These are phyloP conservation scores for Procambarus virginalis DNA, from an alignment of 1,140 invertebrate genomes.

Conservation along the genomic window DNA sequence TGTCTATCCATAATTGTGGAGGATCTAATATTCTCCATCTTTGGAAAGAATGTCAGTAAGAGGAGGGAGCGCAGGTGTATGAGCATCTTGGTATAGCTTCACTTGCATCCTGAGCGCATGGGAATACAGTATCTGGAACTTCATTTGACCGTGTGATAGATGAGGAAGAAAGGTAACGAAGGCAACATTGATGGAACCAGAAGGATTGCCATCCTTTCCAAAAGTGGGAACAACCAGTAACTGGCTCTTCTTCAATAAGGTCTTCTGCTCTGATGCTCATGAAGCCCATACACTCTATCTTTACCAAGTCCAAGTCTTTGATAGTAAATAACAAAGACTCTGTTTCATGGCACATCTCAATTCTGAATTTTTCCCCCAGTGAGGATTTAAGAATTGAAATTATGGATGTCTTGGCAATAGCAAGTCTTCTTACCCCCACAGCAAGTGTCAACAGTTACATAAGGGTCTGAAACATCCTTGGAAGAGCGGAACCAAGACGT, in stretches of 20 bases:
- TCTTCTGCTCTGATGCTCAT: constrained; percentile 70
- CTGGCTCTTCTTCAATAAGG: constrained; percentile 61
- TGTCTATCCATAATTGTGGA: constrained; percentile 68
- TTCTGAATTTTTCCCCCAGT: constrained; percentile 70
- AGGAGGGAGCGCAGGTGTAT: constrained; percentile 67
- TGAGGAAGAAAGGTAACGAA: constrained; percentile 62
- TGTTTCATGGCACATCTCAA: constrained; percentile 70
- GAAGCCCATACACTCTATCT: constrained; percentile 68
- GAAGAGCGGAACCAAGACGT: constrained; percentile 70
- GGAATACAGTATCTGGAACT: constrained; percentile 70
- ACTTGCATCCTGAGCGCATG: constrained; percentile 61
- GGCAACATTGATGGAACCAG: constrained; percentile 68
- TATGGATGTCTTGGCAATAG: constrained; percentile 70
- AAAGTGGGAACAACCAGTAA: constrained; percentile 70
- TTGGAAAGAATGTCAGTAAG: constrained; percentile 62
- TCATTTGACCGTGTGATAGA: constrained; percentile 68
- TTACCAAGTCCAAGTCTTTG: too few species aligned
- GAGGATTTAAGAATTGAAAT: constrained; percentile 70
- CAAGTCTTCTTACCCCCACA: constrained; percentile 63
- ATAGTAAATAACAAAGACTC: constrained; percentile 67
- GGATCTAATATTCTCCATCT: constrained; percentile 64
- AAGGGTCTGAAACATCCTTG: constrained; percentile 70
- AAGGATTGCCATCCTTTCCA: constrained; percentile 55
- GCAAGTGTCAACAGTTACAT: constrained; percentile 69
- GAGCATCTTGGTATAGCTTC: constrained; percentile 70